Percentiles rank a stretch among this genome's conserved stretches.
Conservation (phyloP, 2,797 vertebrate species). For the Agapornis canus region DNA sequence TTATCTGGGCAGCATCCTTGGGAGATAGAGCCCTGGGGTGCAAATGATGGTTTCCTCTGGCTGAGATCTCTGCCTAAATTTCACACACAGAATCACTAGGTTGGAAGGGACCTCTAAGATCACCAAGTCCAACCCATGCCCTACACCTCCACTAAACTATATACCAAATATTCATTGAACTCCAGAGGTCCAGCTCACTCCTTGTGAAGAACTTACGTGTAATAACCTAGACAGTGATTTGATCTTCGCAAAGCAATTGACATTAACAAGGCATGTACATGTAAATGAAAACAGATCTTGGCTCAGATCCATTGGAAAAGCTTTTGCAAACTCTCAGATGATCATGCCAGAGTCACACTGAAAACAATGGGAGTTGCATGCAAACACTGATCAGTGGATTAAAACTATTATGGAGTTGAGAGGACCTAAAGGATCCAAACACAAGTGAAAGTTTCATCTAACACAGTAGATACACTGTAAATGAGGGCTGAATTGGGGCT, state of each 20-base stretch:
- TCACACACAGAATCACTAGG: too few relatives aligned
- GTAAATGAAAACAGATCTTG: background rate
- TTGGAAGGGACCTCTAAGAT: too few relatives aligned
- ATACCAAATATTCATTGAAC: background rate
- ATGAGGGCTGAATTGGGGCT: background rate
- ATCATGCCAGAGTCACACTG: background rate
- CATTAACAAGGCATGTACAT: background rate
- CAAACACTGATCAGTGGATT: background rate
- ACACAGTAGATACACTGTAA: background rate
- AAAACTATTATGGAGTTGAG: background rate
- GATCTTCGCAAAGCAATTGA: background rate
- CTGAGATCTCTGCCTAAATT: background rate
- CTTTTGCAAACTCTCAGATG: background rate
- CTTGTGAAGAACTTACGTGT: background rate
- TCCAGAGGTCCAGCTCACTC: background rate
- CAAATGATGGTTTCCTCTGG: rapidly evolving
- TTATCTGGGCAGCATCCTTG: background rate
- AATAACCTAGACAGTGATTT: background rate
- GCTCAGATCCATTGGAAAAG: background rate
- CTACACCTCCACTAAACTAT: too few relatives aligned
- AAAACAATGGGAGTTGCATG: background rate
- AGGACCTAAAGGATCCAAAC: background rate
- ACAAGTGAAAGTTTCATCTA: background rate
- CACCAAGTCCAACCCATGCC: too few relatives aligned
- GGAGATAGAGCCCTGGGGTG: background rate